Evolutionary conservation across 2,113 vertebrate species (phyloP).

Genomic region (Nesoenas mayeri): DNA sequence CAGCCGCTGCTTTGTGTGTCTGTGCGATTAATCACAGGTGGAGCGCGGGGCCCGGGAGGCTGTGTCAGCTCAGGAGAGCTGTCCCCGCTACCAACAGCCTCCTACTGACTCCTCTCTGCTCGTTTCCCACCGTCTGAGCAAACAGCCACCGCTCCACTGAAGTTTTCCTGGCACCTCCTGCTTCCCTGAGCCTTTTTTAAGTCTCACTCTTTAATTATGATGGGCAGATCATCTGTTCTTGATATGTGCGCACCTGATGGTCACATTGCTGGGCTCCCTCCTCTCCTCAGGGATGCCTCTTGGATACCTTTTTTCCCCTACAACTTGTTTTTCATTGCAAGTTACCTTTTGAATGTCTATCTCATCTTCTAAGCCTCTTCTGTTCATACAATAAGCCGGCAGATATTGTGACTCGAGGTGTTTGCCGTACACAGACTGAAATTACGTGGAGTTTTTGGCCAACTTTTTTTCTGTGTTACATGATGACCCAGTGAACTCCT

Average conservation of each 20-base stretch:
- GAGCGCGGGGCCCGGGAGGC: neutral
- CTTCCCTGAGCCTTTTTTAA: neutral
- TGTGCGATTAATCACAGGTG: conserved; percentile 23
- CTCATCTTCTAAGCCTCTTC: conserved; percentile 5
- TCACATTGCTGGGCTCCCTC: neutral
- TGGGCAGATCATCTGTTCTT: conserved; percentile 35
- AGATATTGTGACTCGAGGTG: neutral
- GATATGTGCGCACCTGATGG: conserved; percentile 21
- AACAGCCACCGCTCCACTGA: neutral
- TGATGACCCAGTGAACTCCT: neutral
- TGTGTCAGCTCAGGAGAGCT: conserved; percentile 23
- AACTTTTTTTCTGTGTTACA: fast-evolving
- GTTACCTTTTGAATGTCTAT: conserved; percentile 16
- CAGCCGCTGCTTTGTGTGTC: neutral
- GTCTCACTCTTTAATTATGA: conserved; percentile 19
- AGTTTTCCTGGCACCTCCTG: conserved; percentile 32
- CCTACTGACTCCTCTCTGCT: neutral
- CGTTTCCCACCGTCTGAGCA: neutral
- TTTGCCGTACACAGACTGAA: neutral
- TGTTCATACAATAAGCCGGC: neutral
- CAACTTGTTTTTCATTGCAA: neutral
- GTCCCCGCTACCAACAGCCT: neutral
- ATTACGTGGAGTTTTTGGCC: fast-evolving
- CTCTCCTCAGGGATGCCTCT: conserved; percentile 15
- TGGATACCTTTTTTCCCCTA: neutral